Base-by-base conservation (phyloP, 2,888 invertebrate species). In the Platycnemis pennipes region DNA sequence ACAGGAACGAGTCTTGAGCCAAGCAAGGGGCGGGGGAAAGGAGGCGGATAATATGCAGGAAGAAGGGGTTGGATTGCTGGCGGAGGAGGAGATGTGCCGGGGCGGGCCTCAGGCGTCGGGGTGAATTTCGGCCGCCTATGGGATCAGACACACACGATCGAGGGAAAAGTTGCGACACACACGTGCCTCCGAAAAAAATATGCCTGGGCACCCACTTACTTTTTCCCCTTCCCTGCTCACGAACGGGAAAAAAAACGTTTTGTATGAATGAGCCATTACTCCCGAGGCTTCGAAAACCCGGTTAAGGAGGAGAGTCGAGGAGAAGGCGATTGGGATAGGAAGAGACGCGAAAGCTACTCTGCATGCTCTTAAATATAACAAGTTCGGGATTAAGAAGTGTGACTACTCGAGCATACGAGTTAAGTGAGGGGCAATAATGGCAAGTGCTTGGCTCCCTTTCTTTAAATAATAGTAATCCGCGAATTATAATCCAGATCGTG, bases 181-280 rank as follows among this genome's bases (percentile, higher is more conserved):
- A 26, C 77, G 8, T 37, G 11, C 16, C 77, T 22, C 31, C 37
- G 77, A 77, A 77, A 31, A 77, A 63, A 77, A 77, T 77, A 37
- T 13, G 1, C 31, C 31, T 26, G 31, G 37, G 37, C 77, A 16
- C 31, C 77, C 77, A 77, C 77, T 77, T 77, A 77, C 26, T 26
- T 26, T 13, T 63, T n/a, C 63, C 8, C 37, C 16, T 1, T 3
- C 77, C 31, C 77, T 77, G 7, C 77, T 26, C 31, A 3, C 1
- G 37, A 77, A 77, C 77, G 8, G 77, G 77, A 77, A 77, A 37
- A 77, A 77, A 37, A 11, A 77, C n/a, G 77, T 37, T 77, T 77
- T 77, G 77, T 77, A 77, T 77, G 77, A 77, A 77, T 77, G 77
- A 77, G 77, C 77, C 77, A 77, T 77, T 77, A 77, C 11, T 77